These are phyloP conservation scores for Poeciliopsis retropinna DNA, from an alignment of 2,113 vertebrate genomes.

Conservation along the genomic window DNA sequence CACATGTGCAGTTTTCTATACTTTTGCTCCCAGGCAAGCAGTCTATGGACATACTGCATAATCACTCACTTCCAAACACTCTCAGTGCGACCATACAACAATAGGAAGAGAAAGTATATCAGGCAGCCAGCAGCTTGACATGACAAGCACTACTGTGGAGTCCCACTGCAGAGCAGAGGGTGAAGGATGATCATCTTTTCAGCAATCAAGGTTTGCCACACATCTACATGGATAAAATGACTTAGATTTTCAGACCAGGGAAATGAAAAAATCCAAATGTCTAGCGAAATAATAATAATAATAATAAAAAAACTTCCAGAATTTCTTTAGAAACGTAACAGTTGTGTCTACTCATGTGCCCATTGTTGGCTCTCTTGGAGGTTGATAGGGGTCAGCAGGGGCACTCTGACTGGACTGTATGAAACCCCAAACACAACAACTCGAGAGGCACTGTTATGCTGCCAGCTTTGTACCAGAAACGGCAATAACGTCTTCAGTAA, in stretches of 20 bases:
- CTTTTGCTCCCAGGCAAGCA: constrained; percentile 35
- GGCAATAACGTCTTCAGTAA: no score
- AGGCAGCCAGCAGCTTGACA: constrained; percentile 20
- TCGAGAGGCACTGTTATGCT: neutral
- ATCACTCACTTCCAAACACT: constrained; percentile 27
- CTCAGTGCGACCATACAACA: constrained; percentile 3
- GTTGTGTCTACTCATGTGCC: no score
- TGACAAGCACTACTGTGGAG: constrained; percentile 17
- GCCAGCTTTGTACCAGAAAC: no score
- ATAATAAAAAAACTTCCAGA: no score
- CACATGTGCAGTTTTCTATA: constrained; percentile 29
- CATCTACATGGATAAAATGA: constrained; percentile 12
- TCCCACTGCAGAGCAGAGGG: neutral
- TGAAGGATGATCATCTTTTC: constrained; percentile 1
- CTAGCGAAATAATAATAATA: no score
- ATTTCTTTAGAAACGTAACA: neutral
- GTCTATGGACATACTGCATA: constrained; percentile 21
- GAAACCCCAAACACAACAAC: neutral
- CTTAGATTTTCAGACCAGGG: neutral
- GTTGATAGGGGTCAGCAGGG: no score
- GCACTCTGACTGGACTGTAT: no score
- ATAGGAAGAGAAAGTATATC: constrained; percentile 15
- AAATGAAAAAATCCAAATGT: neutral
- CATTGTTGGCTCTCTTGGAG: no score
- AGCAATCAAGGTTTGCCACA: constrained; percentile 19